Conservation (phyloP, 37 sponge, comb jelly and placozoan genomes). For the Eunapius fragilis region DNA sequence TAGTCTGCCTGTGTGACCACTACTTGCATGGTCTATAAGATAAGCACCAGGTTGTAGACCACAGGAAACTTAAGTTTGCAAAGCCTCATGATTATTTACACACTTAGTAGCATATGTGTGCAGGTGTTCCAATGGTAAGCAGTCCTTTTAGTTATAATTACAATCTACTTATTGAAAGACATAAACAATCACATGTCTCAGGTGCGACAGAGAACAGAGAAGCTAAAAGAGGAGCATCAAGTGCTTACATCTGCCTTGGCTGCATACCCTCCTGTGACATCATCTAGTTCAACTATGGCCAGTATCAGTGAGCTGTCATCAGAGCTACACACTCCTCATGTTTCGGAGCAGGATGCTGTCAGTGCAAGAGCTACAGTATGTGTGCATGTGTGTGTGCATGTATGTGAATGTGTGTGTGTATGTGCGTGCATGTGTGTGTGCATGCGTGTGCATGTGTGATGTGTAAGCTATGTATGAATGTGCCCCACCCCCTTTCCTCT, state of each 20-base stretch:
- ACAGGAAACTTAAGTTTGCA: no score
- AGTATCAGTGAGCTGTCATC: conserved; percentile 44
- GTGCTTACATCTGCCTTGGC: conserved; percentile 34
- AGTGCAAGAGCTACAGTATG: conserved; percentile 83
- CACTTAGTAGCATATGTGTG: background rate
- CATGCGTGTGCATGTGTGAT: background rate
- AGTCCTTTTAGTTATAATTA: no score
- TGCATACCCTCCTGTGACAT: conserved; percentile 26
- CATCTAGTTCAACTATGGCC: conserved; percentile 29
- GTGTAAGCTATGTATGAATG: background rate
- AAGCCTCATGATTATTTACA: no score
- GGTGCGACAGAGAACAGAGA: conserved; percentile 40
- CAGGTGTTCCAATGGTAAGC: background rate
- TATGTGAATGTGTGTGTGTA: background rate
- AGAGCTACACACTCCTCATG: conserved; percentile 54
- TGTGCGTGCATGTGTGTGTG: background rate
- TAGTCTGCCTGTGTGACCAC: no score
- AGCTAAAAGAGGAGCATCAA: conserved; percentile 49
- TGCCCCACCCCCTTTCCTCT: background rate
- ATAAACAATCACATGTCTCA: background rate
- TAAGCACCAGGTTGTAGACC: no score
- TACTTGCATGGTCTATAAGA: no score
- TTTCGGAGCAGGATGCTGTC: conserved; percentile 64
- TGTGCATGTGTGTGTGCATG: background rate
- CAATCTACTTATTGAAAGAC: no score